phyloP scores from a whole-genome alignment of 92 coral and sea anemone genomes.

The Phenganax marumi region DNA sequence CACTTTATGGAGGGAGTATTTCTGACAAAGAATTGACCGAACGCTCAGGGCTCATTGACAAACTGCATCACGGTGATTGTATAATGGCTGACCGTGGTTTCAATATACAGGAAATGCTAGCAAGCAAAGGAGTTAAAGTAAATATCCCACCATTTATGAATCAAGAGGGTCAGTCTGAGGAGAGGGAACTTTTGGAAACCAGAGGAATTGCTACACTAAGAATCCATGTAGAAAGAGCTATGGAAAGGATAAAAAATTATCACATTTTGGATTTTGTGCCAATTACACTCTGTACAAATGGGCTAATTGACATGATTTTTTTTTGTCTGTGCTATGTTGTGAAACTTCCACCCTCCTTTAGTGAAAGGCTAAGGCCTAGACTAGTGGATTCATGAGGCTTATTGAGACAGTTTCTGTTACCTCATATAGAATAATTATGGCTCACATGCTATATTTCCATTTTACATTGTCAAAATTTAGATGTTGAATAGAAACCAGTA shows the following conservation, averaged over 20 bases:
- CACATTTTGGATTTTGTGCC: slow-evolving; percentile 60
- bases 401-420: not conserved
- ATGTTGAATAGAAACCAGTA: too few species aligned
- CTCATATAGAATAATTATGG: too few species aligned
- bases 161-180: slow-evolving; percentile 55
- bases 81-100: not conserved
- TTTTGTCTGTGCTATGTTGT: slow-evolving; percentile 61
- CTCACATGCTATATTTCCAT: too few species aligned
- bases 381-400: not conserved
- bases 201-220: slow-evolving; percentile 53
- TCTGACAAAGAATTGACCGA: too few species aligned
- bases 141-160: slow-evolving; percentile 66
- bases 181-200: slow-evolving; percentile 55
- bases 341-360: slow-evolving; percentile 59
- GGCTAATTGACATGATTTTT: slow-evolving; percentile 52
- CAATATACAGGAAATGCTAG: slow-evolving; percentile 44
- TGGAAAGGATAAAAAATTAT: slow-evolving; percentile 60
- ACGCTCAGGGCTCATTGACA: too few species aligned
- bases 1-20: too few species aligned
- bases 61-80: too few species aligned
- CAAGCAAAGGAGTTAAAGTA: slow-evolving; percentile 57
- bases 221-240: slow-evolving; percentile 60
- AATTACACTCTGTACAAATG: slow-evolving; percentile 54
- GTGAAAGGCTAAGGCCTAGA: slow-evolving; percentile 35
- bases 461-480: too few species aligned